A percentile compares a stretch with the other conserved stretches of the same genome.
These are phyloP conservation scores for Drosophila pseudotakahashii DNA, from an alignment of 2,888 invertebrate species.

Conservation along the genomic window DNA sequence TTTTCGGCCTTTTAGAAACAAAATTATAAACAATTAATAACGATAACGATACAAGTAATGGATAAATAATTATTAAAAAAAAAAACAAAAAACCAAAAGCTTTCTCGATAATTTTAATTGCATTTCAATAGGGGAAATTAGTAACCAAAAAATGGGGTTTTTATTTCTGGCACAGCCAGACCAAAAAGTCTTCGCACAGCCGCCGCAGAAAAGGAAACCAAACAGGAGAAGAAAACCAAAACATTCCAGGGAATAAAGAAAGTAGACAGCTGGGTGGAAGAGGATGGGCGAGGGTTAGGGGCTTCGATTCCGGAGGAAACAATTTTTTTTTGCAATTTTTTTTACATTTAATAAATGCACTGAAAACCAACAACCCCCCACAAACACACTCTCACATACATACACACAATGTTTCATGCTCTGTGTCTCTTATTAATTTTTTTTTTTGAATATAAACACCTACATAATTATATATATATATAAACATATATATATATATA, in stretches of 20 bases:
- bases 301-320: constrained; percentile 34
- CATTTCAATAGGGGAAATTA: constrained; percentile 37
- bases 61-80: constrained; percentile 33
- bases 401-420: constrained; percentile 44
- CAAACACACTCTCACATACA: constrained; percentile 8
- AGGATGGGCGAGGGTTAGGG: constrained; percentile 1
- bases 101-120: constrained; percentile 57
- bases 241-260: constrained; percentile 40
- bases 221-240: constrained; percentile 35
- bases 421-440: constrained; percentile 46
- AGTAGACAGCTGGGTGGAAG: constrained; percentile 10
- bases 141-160: constrained; percentile 7
- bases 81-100: constrained; percentile 31
- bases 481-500: constrained; percentile 27
- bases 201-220: constrained; percentile 12
- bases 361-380: constrained; percentile 25
- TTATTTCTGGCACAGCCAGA: constrained; percentile 31
- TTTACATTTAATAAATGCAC: constrained; percentile 43
- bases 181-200: constrained; percentile 31
- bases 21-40: constrained; percentile 68
- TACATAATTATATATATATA: constrained; percentile 38
- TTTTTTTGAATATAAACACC: constrained; percentile 35
- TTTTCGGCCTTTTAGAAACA: constrained; percentile 83
- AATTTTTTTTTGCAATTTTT: constrained; percentile 59
- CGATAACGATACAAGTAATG: constrained; percentile 38